Base-by-base conservation (phyloP, 2,888 invertebrate species). In the Gymnosoma rotundatum region DNA sequence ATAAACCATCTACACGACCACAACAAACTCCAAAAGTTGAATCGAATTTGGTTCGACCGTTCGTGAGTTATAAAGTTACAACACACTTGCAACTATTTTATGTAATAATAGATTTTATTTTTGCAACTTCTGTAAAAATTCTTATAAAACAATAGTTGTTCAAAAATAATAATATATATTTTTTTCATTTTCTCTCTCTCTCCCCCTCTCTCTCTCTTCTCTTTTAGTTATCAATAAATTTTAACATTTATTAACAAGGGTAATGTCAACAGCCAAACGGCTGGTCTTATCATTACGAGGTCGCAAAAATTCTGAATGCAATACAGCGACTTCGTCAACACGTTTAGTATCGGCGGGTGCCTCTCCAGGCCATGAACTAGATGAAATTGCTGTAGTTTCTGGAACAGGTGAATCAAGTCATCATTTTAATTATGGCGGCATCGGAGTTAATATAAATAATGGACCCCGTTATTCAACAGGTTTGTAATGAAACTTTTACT, bases 331-430 rank as follows among this genome's bases (percentile, higher is more conserved):
- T 88, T 93, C 93, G 87, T 92, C 92, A 79, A 92, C 92, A 86
- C 93, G 93, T 88, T 91, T 93, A 87, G 93, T 93, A 87, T 93
- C 93, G 85, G 91, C 91, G 86, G 91, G 91, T 87, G 90, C 90
- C 82, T 92, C 92, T 86, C 91, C 91, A 66, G 92, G 92, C 78
- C 94, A 94, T 93, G 95, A 95, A 89, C 92, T 95, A 86, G 94
- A 95, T 88, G 95, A 95, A 92, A 95, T 95, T 89, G 94, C 95
- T 83, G 94, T 95, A 87, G 94, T 95, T 86, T 94, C 94, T 66
- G 94, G 94, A 87, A 94, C 94, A 87, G 94, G 94, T 83, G 90
- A 92, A 86, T 90, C 92, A 67, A 91, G 90, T 87, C 91, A 92
- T 89, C 91, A 90, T 88, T 89, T 91, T 87, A 88, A 90, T 85